These are phyloP conservation scores for Bombus ignitus DNA, from an alignment of 1,140 invertebrate genomes.

Conservation along the genomic window DNA sequence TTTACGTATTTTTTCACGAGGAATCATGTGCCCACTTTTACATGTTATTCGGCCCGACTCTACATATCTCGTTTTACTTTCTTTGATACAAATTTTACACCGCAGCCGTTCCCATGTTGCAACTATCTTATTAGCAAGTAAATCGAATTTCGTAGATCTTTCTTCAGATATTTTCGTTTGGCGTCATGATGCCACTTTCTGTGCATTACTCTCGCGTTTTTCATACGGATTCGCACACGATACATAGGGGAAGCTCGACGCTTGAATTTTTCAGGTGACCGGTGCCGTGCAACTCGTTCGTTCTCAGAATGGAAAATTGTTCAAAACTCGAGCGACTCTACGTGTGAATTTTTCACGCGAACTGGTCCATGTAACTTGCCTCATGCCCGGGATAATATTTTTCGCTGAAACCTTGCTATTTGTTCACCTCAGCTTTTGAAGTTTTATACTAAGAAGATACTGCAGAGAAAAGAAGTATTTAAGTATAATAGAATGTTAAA, in stretches of 20 bases:
- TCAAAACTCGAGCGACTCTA: neutral
- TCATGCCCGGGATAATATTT: neutral
- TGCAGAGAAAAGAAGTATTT: neutral
- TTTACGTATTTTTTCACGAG: too few species aligned
- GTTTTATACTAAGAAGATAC: neutral
- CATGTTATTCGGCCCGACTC: too few species aligned
- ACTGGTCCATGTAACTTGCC: neutral
- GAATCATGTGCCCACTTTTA: too few species aligned
- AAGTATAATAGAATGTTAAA: neutral
- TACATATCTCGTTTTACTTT: neutral
- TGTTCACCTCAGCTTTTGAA: neutral
- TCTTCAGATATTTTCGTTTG: neutral
- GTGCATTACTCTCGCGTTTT: neutral
- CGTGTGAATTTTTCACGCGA: conserved; percentile 25
- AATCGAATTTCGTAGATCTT: neutral
- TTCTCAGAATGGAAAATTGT: conserved; percentile 20
- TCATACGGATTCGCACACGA: neutral
- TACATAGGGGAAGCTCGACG: neutral
- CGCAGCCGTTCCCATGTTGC: neutral
- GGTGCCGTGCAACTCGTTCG: neutral
- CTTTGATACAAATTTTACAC: neutral
- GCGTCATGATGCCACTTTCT: neutral
- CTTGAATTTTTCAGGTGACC: conserved; percentile 20
- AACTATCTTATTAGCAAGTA: neutral
- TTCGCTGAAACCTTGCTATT: neutral